Evolutionary conservation across 37 sponge, comb jelly and placozoan genomes (phyloP), one percentile per base, ranked within the genome.

Genomic region (Lycopodina hypogea): DNA sequence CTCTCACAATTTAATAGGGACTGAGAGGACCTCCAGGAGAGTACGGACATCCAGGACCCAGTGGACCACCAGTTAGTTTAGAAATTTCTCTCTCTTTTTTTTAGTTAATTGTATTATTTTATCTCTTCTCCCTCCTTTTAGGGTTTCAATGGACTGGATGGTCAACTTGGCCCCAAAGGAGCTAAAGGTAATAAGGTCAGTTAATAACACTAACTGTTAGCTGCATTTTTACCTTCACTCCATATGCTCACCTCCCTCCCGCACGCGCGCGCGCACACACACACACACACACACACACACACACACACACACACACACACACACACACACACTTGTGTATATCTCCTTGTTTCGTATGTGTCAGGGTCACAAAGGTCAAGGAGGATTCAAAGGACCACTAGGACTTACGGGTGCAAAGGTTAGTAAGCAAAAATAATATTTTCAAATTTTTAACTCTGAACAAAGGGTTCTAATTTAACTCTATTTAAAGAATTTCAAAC

Each of bases 111-210:
- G 2, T 40, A 2, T 71, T 45, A n/a, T 39, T 7, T 38, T 28
- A 2, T 55, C 68, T 32, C 61, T 76, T 41, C 40, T 15, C 45
- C 23, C 42, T 53, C 4, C 55, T 12, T 32, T 23, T 48, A 81
- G 82, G 82, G 82, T 0, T 72, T 34, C 6, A 45, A 41, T 32
- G 82, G 82, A 9, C 61, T 64, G 22, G 72, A 81, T 73, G 82
- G 74, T 28, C 37, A 65, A 51, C 71, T 41, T 19, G 82, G 82
- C 4, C 74, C 51, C 0, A 50, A 15, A 17, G 82, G 82, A 60
- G 73, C 74, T 32, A 72, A 19, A 72, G 82, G 82, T 81, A 71
- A 57, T 61, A 77, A 77, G 78, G 75, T 77, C 58, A 58, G 71
- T 64, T 70, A 40, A n/a, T n/a, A n/a, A n/a, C n/a, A n/a, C n/a